Percentiles rank a stretch among this genome's conserved stretches.
These are phyloP conservation scores for Cecidostiba fungosa DNA, from an alignment of 2,888 invertebrate genomes.

Conservation along the genomic window DNA sequence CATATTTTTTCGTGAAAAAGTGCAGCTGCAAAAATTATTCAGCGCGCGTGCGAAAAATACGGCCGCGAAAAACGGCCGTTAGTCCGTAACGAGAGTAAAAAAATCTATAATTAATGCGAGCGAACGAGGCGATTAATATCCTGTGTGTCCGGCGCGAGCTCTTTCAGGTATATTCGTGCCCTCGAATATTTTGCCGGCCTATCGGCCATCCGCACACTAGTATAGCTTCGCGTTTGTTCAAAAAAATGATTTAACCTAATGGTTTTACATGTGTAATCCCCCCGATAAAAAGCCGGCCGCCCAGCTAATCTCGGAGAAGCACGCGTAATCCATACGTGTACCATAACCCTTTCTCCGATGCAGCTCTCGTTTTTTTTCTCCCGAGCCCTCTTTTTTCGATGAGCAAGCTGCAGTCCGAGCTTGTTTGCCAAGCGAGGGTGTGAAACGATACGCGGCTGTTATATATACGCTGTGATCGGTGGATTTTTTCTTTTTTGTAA, in stretches of 20 bases:
- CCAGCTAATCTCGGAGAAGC: slow-evolving; percentile 76
- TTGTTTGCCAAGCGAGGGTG: background rate
- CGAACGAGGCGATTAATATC: slow-evolving; percentile 59
- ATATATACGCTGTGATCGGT: background rate
- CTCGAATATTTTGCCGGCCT: slow-evolving; percentile 68
- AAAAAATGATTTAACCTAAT: slow-evolving; percentile 79
- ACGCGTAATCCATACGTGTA: slow-evolving; percentile 67
- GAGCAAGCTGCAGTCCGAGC: slow-evolving; percentile 31
- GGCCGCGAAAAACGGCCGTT: slow-evolving; percentile 48
- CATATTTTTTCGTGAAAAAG: background rate
- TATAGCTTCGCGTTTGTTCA: slow-evolving; percentile 74
- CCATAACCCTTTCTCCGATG: slow-evolving; percentile 14
- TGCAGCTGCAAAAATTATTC: slow-evolving; percentile 27
- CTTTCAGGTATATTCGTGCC: slow-evolving; percentile 67
- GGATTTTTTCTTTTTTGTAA: background rate
- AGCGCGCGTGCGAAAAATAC: slow-evolving; percentile 44
- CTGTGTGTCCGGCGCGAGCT: slow-evolving; percentile 1
- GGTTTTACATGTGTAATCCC: slow-evolving; percentile 80
- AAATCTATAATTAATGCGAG: slow-evolving; percentile 56
- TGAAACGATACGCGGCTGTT: background rate
- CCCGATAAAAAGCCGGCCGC: slow-evolving; percentile 74
- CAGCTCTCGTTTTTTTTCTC: background rate
- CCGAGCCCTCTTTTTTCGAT: slow-evolving; percentile 24
- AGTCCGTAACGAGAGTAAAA: slow-evolving; percentile 38
- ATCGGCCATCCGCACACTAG: slow-evolving; percentile 63